These are phyloP conservation scores for Sceloporus tristichus DNA, from an alignment of 2,113 vertebrate species.

Conservation along the genomic window DNA sequence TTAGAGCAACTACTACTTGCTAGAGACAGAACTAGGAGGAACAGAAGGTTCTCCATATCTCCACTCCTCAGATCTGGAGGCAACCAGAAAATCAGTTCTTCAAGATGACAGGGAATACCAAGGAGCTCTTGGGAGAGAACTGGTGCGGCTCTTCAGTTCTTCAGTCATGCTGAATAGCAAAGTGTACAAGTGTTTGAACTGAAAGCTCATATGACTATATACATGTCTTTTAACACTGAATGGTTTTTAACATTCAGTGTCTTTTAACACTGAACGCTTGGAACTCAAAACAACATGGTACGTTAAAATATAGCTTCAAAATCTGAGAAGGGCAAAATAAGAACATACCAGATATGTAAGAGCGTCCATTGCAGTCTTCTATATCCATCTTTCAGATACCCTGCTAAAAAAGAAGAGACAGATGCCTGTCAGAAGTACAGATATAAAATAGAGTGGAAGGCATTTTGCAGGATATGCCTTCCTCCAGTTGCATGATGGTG, in stretches of 20 bases:
- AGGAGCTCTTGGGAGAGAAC: background rate
- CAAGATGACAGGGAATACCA: background rate
- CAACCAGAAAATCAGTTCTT: background rate
- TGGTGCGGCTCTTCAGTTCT: too few species aligned
- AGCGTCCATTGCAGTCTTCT: constrained; percentile 93
- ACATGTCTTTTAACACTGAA: background rate
- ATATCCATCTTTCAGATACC: constrained; percentile 90
- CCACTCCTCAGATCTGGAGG: background rate
- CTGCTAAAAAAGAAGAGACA: constrained; percentile 70
- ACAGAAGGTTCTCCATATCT: background rate
- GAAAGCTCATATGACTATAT: too few species aligned
- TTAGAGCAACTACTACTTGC: background rate
- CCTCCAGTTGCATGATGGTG: rapidly evolving
- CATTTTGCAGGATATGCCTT: background rate
- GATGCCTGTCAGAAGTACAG: constrained; percentile 54
- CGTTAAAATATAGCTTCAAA: background rate
- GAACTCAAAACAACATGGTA: rapidly evolving
- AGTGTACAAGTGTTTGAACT: background rate
- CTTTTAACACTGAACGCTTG: background rate
- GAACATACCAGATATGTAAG: constrained; percentile 88
- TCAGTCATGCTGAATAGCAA: background rate
- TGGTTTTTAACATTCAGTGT: too few species aligned
- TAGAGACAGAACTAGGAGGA: background rate
- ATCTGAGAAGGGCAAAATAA: constrained; percentile 2
- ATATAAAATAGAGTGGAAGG: background rate